phyloP scores from a whole-genome alignment of 2,797 vertebrate species.

The Liparis tanakae region DNA sequence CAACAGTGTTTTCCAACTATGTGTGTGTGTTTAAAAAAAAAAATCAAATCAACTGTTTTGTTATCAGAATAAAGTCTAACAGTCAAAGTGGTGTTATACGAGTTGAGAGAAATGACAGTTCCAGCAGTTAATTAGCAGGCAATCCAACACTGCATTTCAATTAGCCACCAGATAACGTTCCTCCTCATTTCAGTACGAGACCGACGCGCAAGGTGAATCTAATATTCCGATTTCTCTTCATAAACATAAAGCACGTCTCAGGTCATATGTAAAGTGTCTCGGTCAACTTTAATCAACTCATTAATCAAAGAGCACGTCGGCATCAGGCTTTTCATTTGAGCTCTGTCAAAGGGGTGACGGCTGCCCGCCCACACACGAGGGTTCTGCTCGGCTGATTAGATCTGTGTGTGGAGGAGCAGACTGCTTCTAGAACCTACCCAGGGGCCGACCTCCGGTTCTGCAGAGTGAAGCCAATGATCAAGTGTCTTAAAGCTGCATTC shows the following conservation, averaged over 20 bases:
- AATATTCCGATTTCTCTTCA: neutral
- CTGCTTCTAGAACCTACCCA: no score
- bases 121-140: conserved; percentile 20
- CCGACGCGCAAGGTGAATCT: neutral
- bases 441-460: no score
- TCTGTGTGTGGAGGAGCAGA: no score
- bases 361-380: neutral
- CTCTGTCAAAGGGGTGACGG: neutral
- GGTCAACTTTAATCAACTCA: neutral
- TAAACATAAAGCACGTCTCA: neutral
- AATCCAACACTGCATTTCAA: neutral
- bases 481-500: no score
- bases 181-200: neutral
- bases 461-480: no score
- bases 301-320: neutral
- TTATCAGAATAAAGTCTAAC: neutral
- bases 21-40: neutral
- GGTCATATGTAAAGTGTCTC: neutral
- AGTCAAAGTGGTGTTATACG: neutral
- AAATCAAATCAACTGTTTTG: conserved; percentile 8
- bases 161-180: conserved; percentile 6
- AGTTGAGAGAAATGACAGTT: conserved; percentile 13
- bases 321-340: neutral
- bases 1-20: neutral
- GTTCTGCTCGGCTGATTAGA: neutral